These are phyloP conservation scores for Parambassis ranga DNA, from an alignment of 2,797 vertebrate species.

Conservation along the genomic window DNA sequence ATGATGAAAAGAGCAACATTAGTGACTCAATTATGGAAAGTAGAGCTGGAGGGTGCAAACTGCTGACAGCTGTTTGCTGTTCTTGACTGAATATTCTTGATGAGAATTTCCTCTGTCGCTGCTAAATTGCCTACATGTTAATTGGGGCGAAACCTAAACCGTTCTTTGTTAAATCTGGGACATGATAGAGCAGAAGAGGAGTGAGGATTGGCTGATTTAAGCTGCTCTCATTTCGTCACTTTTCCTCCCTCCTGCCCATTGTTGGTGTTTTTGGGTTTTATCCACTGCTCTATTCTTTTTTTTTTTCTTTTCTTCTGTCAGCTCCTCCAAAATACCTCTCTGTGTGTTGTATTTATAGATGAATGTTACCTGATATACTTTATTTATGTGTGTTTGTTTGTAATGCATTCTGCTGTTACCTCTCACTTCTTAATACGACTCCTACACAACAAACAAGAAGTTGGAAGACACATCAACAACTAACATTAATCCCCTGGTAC, in stretches of 20 bases:
- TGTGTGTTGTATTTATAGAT: background rate
- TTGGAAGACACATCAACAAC: slow-evolving; percentile 12
- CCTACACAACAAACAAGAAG: slow-evolving; percentile 9
- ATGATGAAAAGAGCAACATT: slow-evolving; percentile 62
- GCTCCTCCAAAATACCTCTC: slow-evolving; percentile 10
- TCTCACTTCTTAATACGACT: slow-evolving; percentile 13
- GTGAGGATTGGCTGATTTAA: slow-evolving; percentile 34
- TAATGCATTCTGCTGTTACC: slow-evolving; percentile 1
- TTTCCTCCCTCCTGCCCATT: slow-evolving; percentile 16
- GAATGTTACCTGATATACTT: background rate
- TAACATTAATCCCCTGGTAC: slow-evolving; percentile 33
- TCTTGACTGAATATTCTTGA: slow-evolving; percentile 33
- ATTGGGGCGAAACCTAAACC: slow-evolving; percentile 56
- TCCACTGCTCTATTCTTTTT: slow-evolving; percentile 18
- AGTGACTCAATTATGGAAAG: slow-evolving; percentile 55
- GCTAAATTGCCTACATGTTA: slow-evolving; percentile 56
- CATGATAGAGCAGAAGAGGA: slow-evolving; percentile 6
- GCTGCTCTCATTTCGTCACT: slow-evolving; percentile 40
- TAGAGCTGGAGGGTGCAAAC: slow-evolving; percentile 44
- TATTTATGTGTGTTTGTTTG: background rate
- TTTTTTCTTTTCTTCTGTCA: slow-evolving; percentile 38
- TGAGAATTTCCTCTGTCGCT: slow-evolving; percentile 46
- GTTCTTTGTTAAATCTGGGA: slow-evolving; percentile 56
- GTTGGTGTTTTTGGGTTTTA: slow-evolving; percentile 36
- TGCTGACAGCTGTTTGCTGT: slow-evolving; percentile 65